Evolutionary conservation across 2,113 vertebrate genomes (phyloP), one percentile per base, ranked within the genome.

Genomic region (Dicerorhinus sumatrensis): DNA sequence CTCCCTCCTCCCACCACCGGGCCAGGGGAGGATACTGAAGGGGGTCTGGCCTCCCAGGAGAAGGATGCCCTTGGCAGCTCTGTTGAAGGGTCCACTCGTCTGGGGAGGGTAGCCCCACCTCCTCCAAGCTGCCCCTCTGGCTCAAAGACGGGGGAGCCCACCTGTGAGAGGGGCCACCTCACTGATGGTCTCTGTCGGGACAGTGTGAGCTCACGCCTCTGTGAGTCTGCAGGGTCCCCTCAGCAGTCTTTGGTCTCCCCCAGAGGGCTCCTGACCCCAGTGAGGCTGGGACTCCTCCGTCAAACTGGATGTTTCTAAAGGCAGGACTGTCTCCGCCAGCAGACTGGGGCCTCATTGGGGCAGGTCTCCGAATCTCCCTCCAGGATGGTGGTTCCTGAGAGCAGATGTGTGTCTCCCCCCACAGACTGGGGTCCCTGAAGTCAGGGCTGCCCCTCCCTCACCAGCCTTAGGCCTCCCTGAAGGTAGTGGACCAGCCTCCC

Each of bases 121-220:
- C 60, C 12, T 46, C 31, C 27, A 2, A 7, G 23, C 70, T 82
- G 33, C 12, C 39, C 3, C 16, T 2, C 69, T 87, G 12, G 31
- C 25, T 25, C 23, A 60, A n/a, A n/a, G 13, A 72, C 8, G 10
- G 60, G 29, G 6, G 60, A 2, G 42, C 33, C 60, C 51, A 5
- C 16, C 31, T 69, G 11, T 0, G 18, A 48, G 14, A 82, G 18
- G 70, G 12, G 3, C 23, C 13, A 7, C 36, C 25, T 63, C n/a
- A 5, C 36, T 0, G 0, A 0, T 4, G 23, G 31, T 48, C 48
- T 75, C 51, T 67, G 62, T 77, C 0, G 1, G 58, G 56, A 54
- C 6, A 56, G 21, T 4, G n/a, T 51, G 72, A 85, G 23, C 58
- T 42, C 21, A 42, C 0, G 1, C n/a, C 10, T 33, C 31, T 67